Percentiles rank a stretch among this genome's conserved stretches.
phyloP scores from a whole-genome alignment of 2,888 invertebrate genomes.

The Protophormia terraenovae region DNA sequence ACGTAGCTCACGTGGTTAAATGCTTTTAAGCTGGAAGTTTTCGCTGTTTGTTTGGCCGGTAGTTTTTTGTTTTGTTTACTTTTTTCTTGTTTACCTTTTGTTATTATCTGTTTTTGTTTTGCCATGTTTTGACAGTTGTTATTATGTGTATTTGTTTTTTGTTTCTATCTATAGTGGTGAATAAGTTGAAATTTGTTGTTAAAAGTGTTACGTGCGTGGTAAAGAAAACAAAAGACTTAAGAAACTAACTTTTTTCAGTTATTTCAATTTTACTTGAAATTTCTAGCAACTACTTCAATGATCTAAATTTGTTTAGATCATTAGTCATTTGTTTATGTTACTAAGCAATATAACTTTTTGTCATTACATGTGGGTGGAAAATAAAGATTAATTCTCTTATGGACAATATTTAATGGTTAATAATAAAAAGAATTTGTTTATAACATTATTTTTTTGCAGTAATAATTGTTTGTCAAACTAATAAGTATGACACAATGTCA shows the following conservation, averaged over 20 bases:
- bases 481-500: not conserved
- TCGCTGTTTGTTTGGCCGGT: slow-evolving; percentile 45
- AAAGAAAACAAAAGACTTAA: slow-evolving; percentile 64
- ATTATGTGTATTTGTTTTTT: not conserved
- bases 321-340: not conserved
- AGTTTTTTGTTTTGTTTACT: slow-evolving; percentile 49
- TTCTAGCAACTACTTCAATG: not conserved
- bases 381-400: not conserved
- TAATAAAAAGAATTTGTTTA: not conserved
- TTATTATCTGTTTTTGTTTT: slow-evolving; percentile 12
- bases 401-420: not conserved
- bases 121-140: slow-evolving; percentile 59
- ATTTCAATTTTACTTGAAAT: not conserved
- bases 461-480: not conserved
- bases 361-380: not conserved
- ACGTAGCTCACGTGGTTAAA: slow-evolving; percentile 52
- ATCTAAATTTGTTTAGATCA: slow-evolving; percentile 21
- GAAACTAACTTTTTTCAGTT: slow-evolving; percentile 40
- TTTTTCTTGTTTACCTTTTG: slow-evolving; percentile 41
- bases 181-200: slow-evolving; percentile 9
- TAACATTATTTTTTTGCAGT: not conserved
- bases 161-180: slow-evolving; percentile 35
- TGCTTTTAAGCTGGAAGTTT: not conserved
- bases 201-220: not conserved
- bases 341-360: not conserved